phyloP scores from a whole-genome alignment of 1,140 invertebrate genomes.

The Dufourea novaeangliae region DNA sequence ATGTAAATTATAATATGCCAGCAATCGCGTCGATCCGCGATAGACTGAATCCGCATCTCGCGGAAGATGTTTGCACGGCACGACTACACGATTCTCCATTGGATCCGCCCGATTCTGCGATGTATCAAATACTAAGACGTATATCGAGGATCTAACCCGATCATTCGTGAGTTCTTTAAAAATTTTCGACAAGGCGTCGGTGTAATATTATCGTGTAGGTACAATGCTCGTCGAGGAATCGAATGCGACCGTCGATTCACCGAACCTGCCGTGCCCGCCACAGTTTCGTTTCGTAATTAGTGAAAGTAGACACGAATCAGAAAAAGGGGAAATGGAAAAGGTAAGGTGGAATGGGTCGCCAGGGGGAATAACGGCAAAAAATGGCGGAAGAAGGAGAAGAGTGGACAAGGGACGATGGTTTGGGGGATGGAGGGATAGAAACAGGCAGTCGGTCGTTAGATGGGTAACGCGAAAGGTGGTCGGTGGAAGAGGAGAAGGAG shows the following conservation, averaged over 20 bases:
- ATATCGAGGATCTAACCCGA: too few relatives aligned
- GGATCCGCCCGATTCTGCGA: too few relatives aligned
- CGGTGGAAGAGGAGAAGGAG: conserved; percentile 28
- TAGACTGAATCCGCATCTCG: conserved; percentile 66
- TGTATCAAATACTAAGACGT: too few relatives aligned
- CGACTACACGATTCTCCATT: too few relatives aligned
- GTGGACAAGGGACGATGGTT: conserved; percentile 44
- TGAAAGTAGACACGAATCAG: conserved; percentile 71
- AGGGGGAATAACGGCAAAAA: background rate
- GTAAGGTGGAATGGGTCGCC: conserved; percentile 11
- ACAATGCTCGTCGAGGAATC: conserved; percentile 17
- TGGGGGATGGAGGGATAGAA: conserved; percentile 43
- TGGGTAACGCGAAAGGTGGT: conserved; percentile 69
- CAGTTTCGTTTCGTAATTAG: conserved; percentile 78
- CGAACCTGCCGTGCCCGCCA: conserved; percentile 22
- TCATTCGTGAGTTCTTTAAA: too few relatives aligned
- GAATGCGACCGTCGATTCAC: conserved; percentile 39
- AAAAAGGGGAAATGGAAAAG: conserved; percentile 44
- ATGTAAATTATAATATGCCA: conserved; percentile 78
- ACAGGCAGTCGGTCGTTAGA: conserved; percentile 61
- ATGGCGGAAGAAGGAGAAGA: conserved; percentile 12
- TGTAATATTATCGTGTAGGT: too few relatives aligned
- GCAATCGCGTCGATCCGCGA: conserved; percentile 56
- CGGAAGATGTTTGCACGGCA: conserved; percentile 26
- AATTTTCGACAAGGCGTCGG: too few relatives aligned